Conservation (phyloP, 2,113 vertebrate genomes). For the Meriones unguiculatus region DNA sequence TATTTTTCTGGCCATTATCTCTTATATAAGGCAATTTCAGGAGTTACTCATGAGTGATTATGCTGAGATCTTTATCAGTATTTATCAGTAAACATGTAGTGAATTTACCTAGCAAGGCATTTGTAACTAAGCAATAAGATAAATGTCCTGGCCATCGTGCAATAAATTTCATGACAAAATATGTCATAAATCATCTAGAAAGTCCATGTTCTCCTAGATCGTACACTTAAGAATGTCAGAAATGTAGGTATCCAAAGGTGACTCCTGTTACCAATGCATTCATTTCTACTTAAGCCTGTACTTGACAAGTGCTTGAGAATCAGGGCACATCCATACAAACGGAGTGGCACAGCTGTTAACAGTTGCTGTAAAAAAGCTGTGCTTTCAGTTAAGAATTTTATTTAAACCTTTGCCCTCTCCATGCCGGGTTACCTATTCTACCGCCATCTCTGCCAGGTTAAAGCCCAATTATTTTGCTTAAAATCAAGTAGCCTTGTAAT, state of each 20-base stretch:
- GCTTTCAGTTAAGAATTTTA: neutral
- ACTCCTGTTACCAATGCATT: neutral
- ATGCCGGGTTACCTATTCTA: neutral
- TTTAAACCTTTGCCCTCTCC: neutral
- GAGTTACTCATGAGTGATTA: neutral
- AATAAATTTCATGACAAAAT: constrained; percentile 65
- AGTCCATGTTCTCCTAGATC: constrained; percentile 28
- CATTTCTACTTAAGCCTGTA: neutral
- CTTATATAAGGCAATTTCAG: constrained; percentile 39
- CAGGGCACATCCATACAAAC: neutral
- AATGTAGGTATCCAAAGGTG: neutral
- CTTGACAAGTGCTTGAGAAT: neutral
- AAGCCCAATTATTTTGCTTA: neutral
- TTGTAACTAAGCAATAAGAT: constrained; percentile 50
- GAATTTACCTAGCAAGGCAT: neutral
- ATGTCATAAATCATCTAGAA: constrained; percentile 37
- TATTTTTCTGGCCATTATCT: constrained; percentile 9
- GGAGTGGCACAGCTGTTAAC: neutral
- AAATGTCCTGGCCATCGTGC: neutral
- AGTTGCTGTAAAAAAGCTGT: neutral
- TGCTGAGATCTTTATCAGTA: neutral
- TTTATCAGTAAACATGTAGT: neutral
- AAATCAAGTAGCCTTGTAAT: neutral
- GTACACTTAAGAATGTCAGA: constrained; percentile 50
- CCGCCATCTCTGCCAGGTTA: neutral